Conservation (phyloP, 2,888 invertebrate species). For the Sphaeridia pumilis region DNA sequence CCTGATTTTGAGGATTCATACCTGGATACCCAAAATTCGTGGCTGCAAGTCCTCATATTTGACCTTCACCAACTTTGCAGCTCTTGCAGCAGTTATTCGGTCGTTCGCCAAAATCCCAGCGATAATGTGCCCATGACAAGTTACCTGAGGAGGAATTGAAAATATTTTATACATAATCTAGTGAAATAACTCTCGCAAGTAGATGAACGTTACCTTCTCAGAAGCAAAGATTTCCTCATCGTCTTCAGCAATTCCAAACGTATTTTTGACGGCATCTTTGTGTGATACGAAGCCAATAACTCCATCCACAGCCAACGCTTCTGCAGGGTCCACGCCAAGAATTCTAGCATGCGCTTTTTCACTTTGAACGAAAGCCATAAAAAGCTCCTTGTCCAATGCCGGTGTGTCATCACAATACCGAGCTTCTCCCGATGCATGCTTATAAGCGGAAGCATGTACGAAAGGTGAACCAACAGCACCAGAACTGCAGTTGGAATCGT, state of each 20-base stretch:
- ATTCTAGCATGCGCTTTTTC: constrained; percentile 72
- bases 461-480: constrained; percentile 73
- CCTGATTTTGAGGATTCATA: too few relatives aligned
- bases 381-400: constrained; percentile 56
- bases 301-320: constrained; percentile 61
- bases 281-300: constrained; percentile 70
- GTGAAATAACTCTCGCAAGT: not conserved
- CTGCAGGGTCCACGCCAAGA: constrained; percentile 56
- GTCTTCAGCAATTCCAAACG: constrained; percentile 24
- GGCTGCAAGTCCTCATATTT: constrained; percentile 71
- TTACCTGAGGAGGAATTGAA: constrained; percentile 41
- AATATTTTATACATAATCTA: not conserved
- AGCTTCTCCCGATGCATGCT: constrained; percentile 54
- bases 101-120: constrained; percentile 66
- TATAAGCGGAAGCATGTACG: constrained; percentile 67
- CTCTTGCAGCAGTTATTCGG: constrained; percentile 66
- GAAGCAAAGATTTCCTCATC: constrained; percentile 34
- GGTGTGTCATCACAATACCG: constrained; percentile 84
- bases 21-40: constrained; percentile 66
- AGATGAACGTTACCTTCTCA: constrained; percentile 17
- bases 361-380: constrained; percentile 55
- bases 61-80: constrained; percentile 66
- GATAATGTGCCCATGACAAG: constrained; percentile 67
- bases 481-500: constrained; percentile 20
- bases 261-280: constrained; percentile 43